phyloP scores from a whole-genome alignment of 2,113 vertebrate genomes.

The Phalacrocorax pelagicus region DNA sequence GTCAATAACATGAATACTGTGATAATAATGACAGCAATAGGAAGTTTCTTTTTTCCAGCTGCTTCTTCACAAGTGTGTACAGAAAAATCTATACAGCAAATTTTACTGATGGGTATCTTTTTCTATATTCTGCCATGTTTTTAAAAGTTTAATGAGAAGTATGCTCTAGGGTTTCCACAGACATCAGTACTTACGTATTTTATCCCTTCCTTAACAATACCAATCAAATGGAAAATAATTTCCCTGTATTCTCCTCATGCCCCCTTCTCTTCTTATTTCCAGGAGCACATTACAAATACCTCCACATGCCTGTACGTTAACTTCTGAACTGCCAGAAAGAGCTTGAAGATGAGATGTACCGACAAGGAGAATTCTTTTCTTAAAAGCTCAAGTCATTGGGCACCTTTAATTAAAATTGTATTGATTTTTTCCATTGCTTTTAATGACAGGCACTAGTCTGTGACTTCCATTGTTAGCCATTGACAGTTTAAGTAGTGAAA shows the following conservation, averaged over 20 bases:
- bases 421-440: constrained; percentile 75
- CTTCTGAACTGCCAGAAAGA: constrained; percentile 47
- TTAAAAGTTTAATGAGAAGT: neutral
- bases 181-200: neutral
- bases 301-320: constrained; percentile 13
- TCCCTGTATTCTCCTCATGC: neutral
- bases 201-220: neutral
- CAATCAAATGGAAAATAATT: neutral
- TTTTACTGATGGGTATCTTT: neutral
- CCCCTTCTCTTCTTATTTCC: neutral
- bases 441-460: constrained; percentile 73
- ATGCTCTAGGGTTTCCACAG: neutral
- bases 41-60: neutral
- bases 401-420: constrained; percentile 82
- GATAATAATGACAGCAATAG: neutral
- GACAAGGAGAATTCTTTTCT: constrained; percentile 71
- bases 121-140: neutral
- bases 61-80: neutral
- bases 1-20: neutral
- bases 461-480: constrained; percentile 71
- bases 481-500: constrained; percentile 82
- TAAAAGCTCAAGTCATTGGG: constrained; percentile 55
- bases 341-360: constrained; percentile 60
- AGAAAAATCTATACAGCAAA: constrained; percentile 6
- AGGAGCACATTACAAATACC: neutral